These are phyloP conservation scores for Brotula barbata DNA, from an alignment of 2,797 vertebrate genomes.

Conservation along the genomic window DNA sequence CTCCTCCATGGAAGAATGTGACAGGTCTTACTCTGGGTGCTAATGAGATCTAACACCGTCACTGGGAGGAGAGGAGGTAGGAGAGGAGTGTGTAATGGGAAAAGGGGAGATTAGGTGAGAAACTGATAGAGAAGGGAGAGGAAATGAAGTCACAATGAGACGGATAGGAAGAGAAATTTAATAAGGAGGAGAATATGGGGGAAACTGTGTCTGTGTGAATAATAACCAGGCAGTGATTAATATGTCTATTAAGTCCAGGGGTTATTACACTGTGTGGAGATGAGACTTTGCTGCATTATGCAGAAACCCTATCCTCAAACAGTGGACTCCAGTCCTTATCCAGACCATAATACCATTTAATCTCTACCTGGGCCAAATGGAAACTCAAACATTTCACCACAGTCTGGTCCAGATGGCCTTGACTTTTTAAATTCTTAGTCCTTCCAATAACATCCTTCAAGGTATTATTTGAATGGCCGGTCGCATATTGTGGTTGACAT, in stretches of 20 bases:
- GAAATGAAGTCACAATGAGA: not conserved
- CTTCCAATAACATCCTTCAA: no score
- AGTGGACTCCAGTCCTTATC: not conserved
- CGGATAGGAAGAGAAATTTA: constrained; percentile 5
- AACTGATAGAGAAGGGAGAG: not conserved
- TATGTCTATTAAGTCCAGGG: constrained; percentile 5
- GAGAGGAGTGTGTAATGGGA: constrained; percentile 15
- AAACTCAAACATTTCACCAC: no score
- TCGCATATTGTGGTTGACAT: no score
- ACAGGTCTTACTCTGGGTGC: constrained; percentile 26
- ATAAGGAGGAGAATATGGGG: not conserved
- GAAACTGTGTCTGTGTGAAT: constrained; percentile 3
- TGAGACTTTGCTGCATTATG: not conserved
- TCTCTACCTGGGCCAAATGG: no score
- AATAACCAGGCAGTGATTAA: constrained; percentile 18
- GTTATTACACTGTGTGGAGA: not conserved
- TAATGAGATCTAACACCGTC: constrained; percentile 57
- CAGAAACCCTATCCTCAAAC: not conserved
- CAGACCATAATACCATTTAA: no score
- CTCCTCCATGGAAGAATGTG: constrained; percentile 13
- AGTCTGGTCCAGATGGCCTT: no score
- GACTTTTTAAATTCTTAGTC: no score
- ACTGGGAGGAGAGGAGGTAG: not conserved
- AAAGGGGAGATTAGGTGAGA: constrained; percentile 12
- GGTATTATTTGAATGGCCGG: no score